Evolutionary conservation across 2,113 vertebrate genomes (phyloP), one percentile per base, ranked within the genome.

Genomic region (Actinemys pallida): DNA sequence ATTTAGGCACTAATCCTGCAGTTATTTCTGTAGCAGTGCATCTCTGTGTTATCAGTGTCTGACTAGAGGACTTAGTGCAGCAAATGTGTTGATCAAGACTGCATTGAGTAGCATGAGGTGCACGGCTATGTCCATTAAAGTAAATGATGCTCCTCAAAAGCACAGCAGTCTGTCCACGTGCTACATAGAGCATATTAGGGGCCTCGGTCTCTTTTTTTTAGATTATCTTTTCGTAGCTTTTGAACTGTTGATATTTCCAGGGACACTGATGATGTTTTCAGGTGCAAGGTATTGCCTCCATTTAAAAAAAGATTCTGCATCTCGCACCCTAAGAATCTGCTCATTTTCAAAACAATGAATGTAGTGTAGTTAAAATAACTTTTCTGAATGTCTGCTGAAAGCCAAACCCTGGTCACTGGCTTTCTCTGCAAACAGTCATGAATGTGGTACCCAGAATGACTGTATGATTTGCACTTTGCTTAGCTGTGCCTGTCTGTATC

Each of bases 361-460:
- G 13, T 59, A 3, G 7, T 20, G 1, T 75, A 27, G 7, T 87
- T 87, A 52, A 90, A 86, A 39, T 27, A 24, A 52, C 88, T 0
- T 0, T 3, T 53, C 42, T 82, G 59, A 54, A 16, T 12, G 52
- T 69, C 0, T 8, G 2, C 54, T 12, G 27, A n/a, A 10, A 69
- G 27, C 57, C 86, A 56, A 24, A 54, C 69, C 47, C 4, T 22
- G 59, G 56, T 56, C 42, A 78, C 75, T 19, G 76, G 86, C 59
- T 27, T 19, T 93, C 0, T n/a, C 57, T 81, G 82, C 84, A 88
- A 7, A 0, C 45, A 59, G 25, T 47, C 91, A 9, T 50, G 75
- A 45, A 0, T 75, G 3, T 78, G 17, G 62, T 72, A 31, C 42
- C 69, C 85, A 90, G 29, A 13, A 14, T 20, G 81, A 10, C 83